Conservation (phyloP, 2,888 invertebrate genomes). For the Tipula confusa region DNA sequence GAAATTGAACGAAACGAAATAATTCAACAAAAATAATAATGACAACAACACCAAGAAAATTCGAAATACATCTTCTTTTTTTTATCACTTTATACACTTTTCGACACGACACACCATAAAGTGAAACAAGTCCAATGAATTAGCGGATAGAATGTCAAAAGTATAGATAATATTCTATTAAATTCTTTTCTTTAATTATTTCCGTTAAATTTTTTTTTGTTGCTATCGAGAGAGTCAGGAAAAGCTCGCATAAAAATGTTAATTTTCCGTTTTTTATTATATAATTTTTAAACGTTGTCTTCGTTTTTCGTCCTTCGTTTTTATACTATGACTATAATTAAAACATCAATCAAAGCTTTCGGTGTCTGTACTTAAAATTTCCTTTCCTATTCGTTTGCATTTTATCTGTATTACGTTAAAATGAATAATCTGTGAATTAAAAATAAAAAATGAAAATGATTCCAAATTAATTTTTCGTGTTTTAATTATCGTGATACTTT, state of each 20-base stretch:
- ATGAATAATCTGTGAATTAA: neutral
- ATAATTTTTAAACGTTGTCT: neutral
- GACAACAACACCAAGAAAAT: neutral
- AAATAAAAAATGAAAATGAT: neutral
- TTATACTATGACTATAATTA: neutral
- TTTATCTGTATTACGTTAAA: neutral
- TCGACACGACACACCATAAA: neutral
- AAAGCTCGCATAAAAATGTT: neutral
- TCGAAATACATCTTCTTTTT: neutral
- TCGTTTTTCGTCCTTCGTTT: neutral
- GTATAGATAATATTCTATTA: neutral
- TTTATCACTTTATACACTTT: neutral
- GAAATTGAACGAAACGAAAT: neutral
- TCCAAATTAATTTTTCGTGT: constrained; percentile 20
- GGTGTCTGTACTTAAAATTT: neutral
- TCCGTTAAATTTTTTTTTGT: neutral
- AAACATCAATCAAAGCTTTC: constrained; percentile 25
- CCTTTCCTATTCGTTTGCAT: neutral
- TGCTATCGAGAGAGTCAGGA: neutral
- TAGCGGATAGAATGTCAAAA: neutral
- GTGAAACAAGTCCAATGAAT: neutral
- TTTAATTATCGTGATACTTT: neutral
- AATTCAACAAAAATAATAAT: neutral
- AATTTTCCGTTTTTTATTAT: neutral
- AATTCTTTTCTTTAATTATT: neutral